Base-by-base conservation (phyloP, 1,140 invertebrate genomes). In the Carposina sasakii region DNA sequence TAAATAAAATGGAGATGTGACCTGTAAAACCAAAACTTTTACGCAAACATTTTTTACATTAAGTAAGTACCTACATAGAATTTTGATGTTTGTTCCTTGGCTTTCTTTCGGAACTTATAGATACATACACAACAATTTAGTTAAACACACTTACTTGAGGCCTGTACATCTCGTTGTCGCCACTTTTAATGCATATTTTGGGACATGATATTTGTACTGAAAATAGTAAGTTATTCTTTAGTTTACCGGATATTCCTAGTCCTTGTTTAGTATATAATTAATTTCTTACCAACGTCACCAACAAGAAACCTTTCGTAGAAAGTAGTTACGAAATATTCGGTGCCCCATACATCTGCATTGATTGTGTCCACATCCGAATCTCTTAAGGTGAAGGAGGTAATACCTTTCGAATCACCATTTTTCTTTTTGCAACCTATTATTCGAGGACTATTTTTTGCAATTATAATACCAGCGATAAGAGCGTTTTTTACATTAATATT, bases 311-410 rank as follows among this genome's bases (percentile, higher is more conserved):
- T 85, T 46, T 86, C 83, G 56, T 87, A 86, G 37, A 89, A 74
- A 45, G 86, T 85, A 19, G 81, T 75, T 3, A 92, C 78, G 56
- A 84, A 90, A 54, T 89, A 86, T 28, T 85, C 71, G 17, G 82
- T 84, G 8, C 91, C 90, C 91, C 91, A 93, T 50, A 88, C 89
- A 10, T 90, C 88, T 1, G 87, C 87, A 68, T 93, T 92, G 26
- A 91, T 90, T 19, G 89, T 90, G 69, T 92, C 89, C 2, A 87
- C 61, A 4, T 87, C 72, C 5, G 90, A 90, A 85, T 92, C 91
- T 46, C 91, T 76, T 6, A 93, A 48, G 1, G 90, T 92, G 61
- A 92, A 91, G 52, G 88, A 89, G 87, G 89, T 92, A 23, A 93
- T 91, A 3, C 83, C 86, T 56, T 87, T 76, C 24, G 81, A 75